These are phyloP conservation scores for Toxotes lorentzi DNA, from an alignment of 2,797 vertebrate species.

Conservation along the genomic window DNA sequence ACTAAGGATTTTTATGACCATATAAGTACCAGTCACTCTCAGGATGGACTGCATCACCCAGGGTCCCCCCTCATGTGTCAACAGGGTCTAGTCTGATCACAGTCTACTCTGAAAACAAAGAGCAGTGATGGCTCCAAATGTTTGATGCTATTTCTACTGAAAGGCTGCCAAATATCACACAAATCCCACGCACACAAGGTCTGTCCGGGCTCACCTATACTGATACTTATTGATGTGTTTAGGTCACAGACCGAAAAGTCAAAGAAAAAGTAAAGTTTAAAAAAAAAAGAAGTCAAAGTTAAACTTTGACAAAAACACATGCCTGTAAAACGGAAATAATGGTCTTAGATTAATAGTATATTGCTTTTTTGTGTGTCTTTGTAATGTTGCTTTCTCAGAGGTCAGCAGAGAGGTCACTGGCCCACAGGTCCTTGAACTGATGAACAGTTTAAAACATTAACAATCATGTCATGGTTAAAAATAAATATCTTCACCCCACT, in stretches of 20 bases:
- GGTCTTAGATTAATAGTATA: not conserved
- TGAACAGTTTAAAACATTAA: not conserved
- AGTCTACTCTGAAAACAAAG: constrained; percentile 52
- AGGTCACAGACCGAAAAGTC: not conserved
- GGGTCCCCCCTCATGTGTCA: constrained; percentile 70
- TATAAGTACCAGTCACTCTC: constrained; percentile 85
- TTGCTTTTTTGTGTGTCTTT: not conserved
- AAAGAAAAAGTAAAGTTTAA: not conserved
- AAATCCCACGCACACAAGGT: constrained; percentile 2
- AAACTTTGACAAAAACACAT: not conserved
- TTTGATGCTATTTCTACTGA: constrained; percentile 33
- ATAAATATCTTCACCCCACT: not conserved
- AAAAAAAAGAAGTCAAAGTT: too few relatives aligned
- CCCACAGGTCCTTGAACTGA: not conserved
- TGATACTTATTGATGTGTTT: constrained; percentile 12
- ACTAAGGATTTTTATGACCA: constrained; percentile 87
- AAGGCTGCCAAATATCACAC: constrained; percentile 16
- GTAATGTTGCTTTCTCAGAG: not conserved
- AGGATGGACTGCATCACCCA: constrained; percentile 75
- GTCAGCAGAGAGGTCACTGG: constrained; percentile 8
- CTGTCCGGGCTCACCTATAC: not conserved
- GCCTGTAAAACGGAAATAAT: not conserved
- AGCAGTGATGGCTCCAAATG: constrained; percentile 18
- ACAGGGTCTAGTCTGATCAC: constrained; percentile 44
- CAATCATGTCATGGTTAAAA: not conserved